phyloP scores from a whole-genome alignment of 1,140 invertebrate species.

The Macrobrachium nipponense region DNA sequence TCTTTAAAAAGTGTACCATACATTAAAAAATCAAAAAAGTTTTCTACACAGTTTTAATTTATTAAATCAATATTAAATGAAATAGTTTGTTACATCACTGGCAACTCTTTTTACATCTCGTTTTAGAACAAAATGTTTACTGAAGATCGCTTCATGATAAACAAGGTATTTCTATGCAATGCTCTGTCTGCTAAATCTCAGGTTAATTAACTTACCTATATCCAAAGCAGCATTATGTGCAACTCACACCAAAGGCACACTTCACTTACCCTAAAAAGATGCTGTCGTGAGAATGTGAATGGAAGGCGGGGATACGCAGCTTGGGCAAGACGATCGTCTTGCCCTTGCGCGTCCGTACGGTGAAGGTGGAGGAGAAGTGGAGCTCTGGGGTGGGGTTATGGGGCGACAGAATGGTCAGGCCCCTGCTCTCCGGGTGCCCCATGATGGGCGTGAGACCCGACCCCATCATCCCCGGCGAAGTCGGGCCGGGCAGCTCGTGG shows the following conservation, averaged over 20 bases:
- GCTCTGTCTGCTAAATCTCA: no score
- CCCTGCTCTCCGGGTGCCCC: conserved; percentile 70
- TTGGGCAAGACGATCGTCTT: conserved; percentile 81
- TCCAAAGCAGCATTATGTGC: no score
- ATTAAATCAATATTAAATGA: no score
- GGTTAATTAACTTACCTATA: no score
- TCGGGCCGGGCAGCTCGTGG: conserved; percentile 41
- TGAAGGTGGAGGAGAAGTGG: conserved; percentile 68
- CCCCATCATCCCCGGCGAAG: conserved; percentile 22
- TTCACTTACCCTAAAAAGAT: conserved; percentile 60
- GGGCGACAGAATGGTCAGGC: conserved; percentile 79
- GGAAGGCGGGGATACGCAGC: conserved; percentile 69
- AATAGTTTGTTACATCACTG: no score
- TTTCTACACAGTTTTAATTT: no score
- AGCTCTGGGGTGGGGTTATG: conserved; percentile 74
- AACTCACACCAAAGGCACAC: background rate
- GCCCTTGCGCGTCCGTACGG: conserved; percentile 76
- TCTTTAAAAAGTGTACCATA: no score
- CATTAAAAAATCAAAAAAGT: no score
- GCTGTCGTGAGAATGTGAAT: conserved; percentile 57
- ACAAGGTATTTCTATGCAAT: no score
- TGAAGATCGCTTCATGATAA: no score
- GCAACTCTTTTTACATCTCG: no score
- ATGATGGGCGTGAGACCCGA: conserved; percentile 39
- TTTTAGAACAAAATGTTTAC: no score